These are phyloP conservation scores for Neolamprologus cancellatus DNA, from an alignment of 2,113 vertebrate genomes.

Conservation along the genomic window DNA sequence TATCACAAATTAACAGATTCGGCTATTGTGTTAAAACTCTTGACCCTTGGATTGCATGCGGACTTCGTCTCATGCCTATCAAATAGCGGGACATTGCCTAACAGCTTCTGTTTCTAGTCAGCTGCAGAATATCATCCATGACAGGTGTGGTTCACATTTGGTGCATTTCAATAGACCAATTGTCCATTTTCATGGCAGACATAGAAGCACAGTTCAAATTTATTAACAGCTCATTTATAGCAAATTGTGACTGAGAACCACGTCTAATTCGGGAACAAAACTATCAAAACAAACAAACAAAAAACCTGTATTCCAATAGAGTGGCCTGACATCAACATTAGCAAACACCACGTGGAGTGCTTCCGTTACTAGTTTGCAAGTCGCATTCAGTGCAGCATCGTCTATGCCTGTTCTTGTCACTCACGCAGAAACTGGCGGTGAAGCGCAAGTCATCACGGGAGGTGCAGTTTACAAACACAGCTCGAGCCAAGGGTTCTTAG, in stretches of 20 bases:
- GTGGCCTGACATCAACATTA: background rate
- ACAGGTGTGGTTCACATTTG: background rate
- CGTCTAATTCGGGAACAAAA: background rate
- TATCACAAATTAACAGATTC: background rate
- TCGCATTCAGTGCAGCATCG: background rate
- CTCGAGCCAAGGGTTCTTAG: rapidly evolving
- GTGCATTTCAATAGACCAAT: background rate
- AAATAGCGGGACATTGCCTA: background rate
- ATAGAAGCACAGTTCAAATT: background rate
- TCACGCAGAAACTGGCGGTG: conserved; percentile 13
- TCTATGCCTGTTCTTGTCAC: conserved; percentile 38
- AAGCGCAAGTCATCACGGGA: conserved; percentile 32
- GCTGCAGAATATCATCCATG: background rate
- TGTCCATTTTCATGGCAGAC: background rate
- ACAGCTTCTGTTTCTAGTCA: background rate
- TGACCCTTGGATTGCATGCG: background rate
- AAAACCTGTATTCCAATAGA: background rate
- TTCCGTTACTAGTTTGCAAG: background rate
- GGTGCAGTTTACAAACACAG: conserved; percentile 18
- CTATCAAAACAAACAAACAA: background rate
- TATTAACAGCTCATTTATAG: background rate
- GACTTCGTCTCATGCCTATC: conserved; percentile 18
- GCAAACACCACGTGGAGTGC: conserved; percentile 32
- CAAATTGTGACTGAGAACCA: background rate
- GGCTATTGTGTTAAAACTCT: background rate